A percentile compares a stretch with the other conserved stretches of the same genome.
These are phyloP conservation scores for Neoaliturus tenellus DNA, from an alignment of 2,888 invertebrate species.

Conservation along the genomic window DNA sequence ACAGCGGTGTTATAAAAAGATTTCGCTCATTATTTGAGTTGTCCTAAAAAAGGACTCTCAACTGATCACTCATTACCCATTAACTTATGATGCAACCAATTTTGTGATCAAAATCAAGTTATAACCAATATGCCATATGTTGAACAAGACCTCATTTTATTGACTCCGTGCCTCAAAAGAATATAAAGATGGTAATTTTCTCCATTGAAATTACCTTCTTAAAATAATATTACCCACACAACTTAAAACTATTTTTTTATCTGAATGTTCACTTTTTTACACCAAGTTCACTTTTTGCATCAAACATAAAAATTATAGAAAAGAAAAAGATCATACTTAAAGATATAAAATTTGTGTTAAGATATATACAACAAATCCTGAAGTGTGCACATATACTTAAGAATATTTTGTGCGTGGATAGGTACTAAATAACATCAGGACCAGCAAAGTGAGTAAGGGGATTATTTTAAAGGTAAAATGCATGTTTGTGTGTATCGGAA, in stretches of 20 bases:
- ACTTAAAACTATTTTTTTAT: not conserved
- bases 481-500: not conserved
- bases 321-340: no score
- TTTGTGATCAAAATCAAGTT: no score
- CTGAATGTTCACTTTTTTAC: no score
- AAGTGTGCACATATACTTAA: not conserved
- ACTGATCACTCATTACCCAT: no score
- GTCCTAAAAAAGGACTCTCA: no score
- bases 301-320: no score
- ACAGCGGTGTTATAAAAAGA: no score
- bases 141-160: no score
- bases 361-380: not conserved
- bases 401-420: not conserved
- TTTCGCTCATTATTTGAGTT: no score
- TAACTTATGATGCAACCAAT: no score
- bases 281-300: no score
- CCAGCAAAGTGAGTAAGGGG: not conserved
- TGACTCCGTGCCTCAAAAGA: constrained; percentile 5
- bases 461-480: not conserved
- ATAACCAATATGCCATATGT: no score
- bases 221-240: not conserved
- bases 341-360: not conserved
- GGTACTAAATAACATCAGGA: not conserved
- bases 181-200: not conserved
- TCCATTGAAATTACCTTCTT: not conserved